These are phyloP conservation scores for Agrotis segetum DNA, from an alignment of 2,888 invertebrate species.

Conservation along the genomic window DNA sequence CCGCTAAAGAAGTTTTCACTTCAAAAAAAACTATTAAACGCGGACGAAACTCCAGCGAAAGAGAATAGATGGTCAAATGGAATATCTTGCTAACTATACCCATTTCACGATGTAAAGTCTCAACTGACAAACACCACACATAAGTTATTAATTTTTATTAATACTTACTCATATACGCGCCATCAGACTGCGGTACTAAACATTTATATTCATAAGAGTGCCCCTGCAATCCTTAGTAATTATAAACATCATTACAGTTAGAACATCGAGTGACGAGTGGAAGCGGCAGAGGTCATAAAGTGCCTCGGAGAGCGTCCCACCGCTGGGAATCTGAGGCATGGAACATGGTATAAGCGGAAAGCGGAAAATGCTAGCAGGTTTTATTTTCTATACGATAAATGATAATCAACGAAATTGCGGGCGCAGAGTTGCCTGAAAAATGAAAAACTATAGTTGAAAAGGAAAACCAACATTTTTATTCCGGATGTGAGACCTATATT, in stretches of 20 bases:
- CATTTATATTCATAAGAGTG: constrained; percentile 67
- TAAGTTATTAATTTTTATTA: constrained; percentile 50
- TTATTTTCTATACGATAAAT: too few relatives aligned
- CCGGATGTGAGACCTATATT: too few relatives aligned
- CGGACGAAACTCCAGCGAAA: too few relatives aligned
- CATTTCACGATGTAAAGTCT: background rate
- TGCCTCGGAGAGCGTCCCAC: constrained; percentile 53
- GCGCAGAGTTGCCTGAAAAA: too few relatives aligned
- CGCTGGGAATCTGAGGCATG: constrained; percentile 44
- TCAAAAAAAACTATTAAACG: too few relatives aligned
- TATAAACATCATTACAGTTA: constrained; percentile 62
- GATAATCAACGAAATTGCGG: too few relatives aligned
- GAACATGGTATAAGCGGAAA: background rate
- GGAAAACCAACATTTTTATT: too few relatives aligned
- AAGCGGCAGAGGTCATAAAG: constrained; percentile 57
- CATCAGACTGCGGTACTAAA: constrained; percentile 25
- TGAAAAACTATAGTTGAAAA: too few relatives aligned
- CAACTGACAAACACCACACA: constrained; percentile 13
- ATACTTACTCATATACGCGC: constrained; percentile 29
- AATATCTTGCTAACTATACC: background rate
- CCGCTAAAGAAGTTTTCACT: too few relatives aligned
- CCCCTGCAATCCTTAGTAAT: constrained; percentile 63
- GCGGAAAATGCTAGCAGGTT: background rate
- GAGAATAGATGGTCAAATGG: too few relatives aligned
- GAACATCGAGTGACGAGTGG: constrained; percentile 57